Evolutionary conservation across 2,888 invertebrate genomes (phyloP), one percentile per base, ranked within the genome.

Genomic region (Andricus quercusramuli): DNA sequence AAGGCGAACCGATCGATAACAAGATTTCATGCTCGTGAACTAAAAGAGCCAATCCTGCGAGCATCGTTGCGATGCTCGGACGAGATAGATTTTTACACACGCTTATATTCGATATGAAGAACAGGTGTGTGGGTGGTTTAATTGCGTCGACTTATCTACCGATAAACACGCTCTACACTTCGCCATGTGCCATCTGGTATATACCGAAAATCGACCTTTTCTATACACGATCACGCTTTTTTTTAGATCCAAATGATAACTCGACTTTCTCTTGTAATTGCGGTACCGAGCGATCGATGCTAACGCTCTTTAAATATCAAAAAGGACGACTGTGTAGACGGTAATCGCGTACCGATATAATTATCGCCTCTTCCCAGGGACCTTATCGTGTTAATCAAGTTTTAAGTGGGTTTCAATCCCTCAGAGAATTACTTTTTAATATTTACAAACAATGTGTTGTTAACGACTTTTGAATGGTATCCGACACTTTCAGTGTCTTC

Each of bases 91-190:
- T 56, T 56, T 56, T 56, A 56, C 32, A 5, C 25, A 70, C 20
- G 29, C 51, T 17, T 47, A 47, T 44, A 20, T 70, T 47, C 22
- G n/a, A 32, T 32, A 62, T 25, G 15, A 11, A 51, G 32, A 74
- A 70, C 51, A 70, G 70, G 70, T 70, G 70, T 32, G 56, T 74
- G 29, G 78, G 78, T 44, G 79, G 83, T 78, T 86, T 87, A 87
- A 89, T 90, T 87, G 83, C 86, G 78, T 78, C 83, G 85, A 90
- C 88, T 90, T 90, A 90, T 90, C 88, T 85, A 81, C 80, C 74
- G 86, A 90, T 87, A 87, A 90, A 86, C 86, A 82, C 82, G 83
- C 80, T 78, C 76, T 79, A 51, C 77, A 82, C 83, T 80, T 83
- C 77, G 80, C 83, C 77, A 88, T 91, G 88, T 89, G 89, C 83